Evolutionary conservation across 2,113 vertebrate genomes (phyloP), one percentile per base, ranked within the genome.

Genomic region (Microtus montanus): DNA sequence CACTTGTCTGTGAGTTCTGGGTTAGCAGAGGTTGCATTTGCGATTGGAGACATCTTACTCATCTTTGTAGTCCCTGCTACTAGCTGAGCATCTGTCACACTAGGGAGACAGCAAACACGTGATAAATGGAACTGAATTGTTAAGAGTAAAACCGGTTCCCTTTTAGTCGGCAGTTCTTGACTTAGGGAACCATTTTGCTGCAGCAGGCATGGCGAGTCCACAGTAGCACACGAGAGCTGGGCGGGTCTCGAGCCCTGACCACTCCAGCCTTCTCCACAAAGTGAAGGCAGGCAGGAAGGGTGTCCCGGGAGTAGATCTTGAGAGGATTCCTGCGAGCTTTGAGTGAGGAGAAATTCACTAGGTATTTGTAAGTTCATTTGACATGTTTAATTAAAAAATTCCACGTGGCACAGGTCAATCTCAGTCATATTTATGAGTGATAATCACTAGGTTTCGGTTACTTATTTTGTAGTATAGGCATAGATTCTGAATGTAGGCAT

Each of bases 381-480:
- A 93, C 52, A 78, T 58, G 71, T 79, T 95, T 44, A 91, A 77
- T 86, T 97, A 41, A 64, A 93, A 87, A 97, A 96, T 73, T 93
- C 78, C 95, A 5, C 47, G 19, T 91, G 35, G 49, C 79, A 84
- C 13, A 74, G 95, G 95, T 96, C 97, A 96, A 61, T 61, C 64
- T 96, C 38, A 95, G 92, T 97, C 92, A 95, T 90, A 58, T 96
- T 97, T 97, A 35, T 97, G 89, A 97, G 96, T 75, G 66, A 84
- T 93, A 88, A 96, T 97, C 87, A 0, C 86, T 98, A 97, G 91
- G 96, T 97, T 98, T 97, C 93, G 97, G 96, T 97, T 97, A 97
- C 87, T 98, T 98, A 95, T 96, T 98, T 95, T 96, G 75, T 98
- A 98, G 98, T 98, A 97, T 22, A 87, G 93, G 77, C 86, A 97